A percentile compares a stretch with the other conserved stretches of the same genome.
Evolutionary conservation across 2,113 vertebrate species (phyloP).

Genomic region (Atlantisia rogersi): DNA sequence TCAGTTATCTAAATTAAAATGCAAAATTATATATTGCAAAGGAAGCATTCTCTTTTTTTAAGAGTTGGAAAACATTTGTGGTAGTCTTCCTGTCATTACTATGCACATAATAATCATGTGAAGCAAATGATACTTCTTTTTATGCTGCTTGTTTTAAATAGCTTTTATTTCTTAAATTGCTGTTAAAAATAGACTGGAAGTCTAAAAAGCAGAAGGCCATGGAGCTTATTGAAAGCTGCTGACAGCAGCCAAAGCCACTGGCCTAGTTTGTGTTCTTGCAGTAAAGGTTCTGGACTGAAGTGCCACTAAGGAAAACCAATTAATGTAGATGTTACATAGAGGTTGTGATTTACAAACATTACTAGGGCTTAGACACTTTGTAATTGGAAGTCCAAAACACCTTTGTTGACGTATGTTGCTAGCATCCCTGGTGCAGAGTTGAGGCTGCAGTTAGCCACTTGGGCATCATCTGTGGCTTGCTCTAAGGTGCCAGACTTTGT

Average conservation of each 20-base stretch:
- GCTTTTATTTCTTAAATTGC: slow-evolving; percentile 33
- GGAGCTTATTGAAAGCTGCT: not conserved
- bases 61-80: slow-evolving; percentile 73
- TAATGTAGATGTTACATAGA: not conserved
- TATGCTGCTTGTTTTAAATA: slow-evolving; percentile 61
- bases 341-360: not conserved
- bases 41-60: slow-evolving; percentile 49
- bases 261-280: not conserved
- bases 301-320: fast-evolving
- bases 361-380: not conserved
- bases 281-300: not conserved
- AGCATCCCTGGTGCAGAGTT: not conserved
- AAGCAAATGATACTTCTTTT: slow-evolving; percentile 56
- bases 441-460: not conserved
- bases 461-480: not conserved
- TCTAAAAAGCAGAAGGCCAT: not conserved
- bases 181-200: slow-evolving; percentile 63
- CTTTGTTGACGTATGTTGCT: not conserved
- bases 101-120: slow-evolving; percentile 65
- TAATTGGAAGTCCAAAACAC: not conserved
- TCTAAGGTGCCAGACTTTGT: not conserved
- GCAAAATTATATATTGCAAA: slow-evolving; percentile 69
- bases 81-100: slow-evolving; percentile 68
- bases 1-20: slow-evolving; percentile 76
- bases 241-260: not conserved